Evolutionary conservation across 1,140 invertebrate species (phyloP).

Genomic region (Trichoplusia ni): DNA sequence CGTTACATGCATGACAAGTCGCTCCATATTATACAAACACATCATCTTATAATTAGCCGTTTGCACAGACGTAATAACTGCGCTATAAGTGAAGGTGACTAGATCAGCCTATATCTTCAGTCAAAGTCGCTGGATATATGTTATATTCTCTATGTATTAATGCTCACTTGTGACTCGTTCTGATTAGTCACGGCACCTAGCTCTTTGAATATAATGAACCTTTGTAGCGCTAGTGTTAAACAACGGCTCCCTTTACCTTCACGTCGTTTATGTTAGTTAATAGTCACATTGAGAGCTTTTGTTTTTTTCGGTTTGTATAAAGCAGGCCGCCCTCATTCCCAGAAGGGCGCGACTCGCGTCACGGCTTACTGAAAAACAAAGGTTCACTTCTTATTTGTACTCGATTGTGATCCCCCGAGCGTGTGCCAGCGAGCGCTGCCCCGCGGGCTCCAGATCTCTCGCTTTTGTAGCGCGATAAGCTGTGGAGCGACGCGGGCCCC

Average conservation of each 20-base stretch:
- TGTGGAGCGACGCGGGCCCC: background rate
- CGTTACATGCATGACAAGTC: too few relatives aligned
- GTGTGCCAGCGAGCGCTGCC: constrained; percentile 2
- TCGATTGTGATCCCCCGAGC: constrained; percentile 33
- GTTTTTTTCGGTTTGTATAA: constrained; percentile 4
- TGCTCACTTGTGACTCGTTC: background rate
- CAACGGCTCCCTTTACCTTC: background rate
- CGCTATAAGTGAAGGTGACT: too few relatives aligned
- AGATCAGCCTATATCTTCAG: too few relatives aligned
- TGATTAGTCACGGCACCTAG: too few relatives aligned
- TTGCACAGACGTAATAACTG: too few relatives aligned
- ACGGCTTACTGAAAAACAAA: constrained; percentile 16
- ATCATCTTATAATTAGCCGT: too few relatives aligned
- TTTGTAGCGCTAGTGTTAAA: background rate
- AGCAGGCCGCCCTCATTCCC: background rate
- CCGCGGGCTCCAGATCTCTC: constrained; percentile 9
- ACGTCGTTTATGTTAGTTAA: background rate
- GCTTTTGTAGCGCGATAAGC: constrained; percentile 31
- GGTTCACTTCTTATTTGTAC: constrained; percentile 30
- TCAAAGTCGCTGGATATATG: too few relatives aligned
- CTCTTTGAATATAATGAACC: background rate
- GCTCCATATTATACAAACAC: too few relatives aligned
- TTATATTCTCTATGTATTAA: too few relatives aligned
- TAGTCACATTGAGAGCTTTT: background rate
- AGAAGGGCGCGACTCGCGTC: background rate